Base-by-base conservation (phyloP, 2,113 vertebrate genomes). In the Chinchilla lanigera region DNA sequence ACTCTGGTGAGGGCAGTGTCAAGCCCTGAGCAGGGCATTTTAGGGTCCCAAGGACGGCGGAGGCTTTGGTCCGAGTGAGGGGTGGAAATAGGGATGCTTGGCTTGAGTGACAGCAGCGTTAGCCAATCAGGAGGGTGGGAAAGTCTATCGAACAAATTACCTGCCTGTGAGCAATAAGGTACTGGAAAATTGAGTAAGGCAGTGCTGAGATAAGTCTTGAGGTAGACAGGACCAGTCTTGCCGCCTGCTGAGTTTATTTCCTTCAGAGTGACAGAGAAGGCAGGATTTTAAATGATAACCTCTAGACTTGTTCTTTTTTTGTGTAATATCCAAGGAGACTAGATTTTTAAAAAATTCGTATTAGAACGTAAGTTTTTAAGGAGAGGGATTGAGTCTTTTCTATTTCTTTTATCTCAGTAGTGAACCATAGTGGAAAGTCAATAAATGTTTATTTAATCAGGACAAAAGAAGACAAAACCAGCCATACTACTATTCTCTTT, bases 111-210 rank as follows among this genome's bases (percentile, higher is more conserved):
- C 58, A 65, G 86, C 58, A 58, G 30, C 0, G 0, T 44, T 44
- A 90, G 58, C 90, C 82, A 73, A 38, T 78, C 22, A 47, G 83
- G 67, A 71, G 69, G 30, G 8, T 17, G 50, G 24, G 10, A n/a
- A 33, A 69, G 26, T 44, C 4, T 5, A 1, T 3, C 0, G 50
- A 7, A 5, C 14, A 7, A 61, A 63, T n/a, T 22, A 33, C n/a
- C 13, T 73, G 71, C 22, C 0, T 12, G 47, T 26, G 20, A 89
- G 19, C 7, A 11, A 12, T 6, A 20, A 50, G 47, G 52, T 30
- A 9, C 1, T 0, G 30, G 20, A 44, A n/a, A 60, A 9, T 22
- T 26, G 67, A n/a, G 28, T 35, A 16, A 3, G 1, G 44, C 0
- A 8, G 56, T 26, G 17, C 6, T n/a, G 58, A 35, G 58, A 28